These are phyloP conservation scores for Periparus ater DNA, from an alignment of 2,797 vertebrate genomes.

Conservation along the genomic window DNA sequence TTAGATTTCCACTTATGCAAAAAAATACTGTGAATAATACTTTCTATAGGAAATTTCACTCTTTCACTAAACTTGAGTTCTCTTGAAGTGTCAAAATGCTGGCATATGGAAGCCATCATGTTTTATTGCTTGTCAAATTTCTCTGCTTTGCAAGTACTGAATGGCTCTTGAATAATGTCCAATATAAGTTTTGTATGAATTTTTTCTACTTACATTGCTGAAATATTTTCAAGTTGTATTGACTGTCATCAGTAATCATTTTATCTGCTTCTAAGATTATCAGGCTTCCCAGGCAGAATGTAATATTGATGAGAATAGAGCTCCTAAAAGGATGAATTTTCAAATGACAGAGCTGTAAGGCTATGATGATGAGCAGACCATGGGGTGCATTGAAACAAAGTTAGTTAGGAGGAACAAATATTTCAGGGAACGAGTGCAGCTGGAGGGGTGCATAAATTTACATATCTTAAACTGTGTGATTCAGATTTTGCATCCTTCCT, in stretches of 20 bases:
- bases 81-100: not conserved
- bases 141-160: not conserved
- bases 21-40: not conserved
- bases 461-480: not conserved
- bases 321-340: not conserved
- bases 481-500: not conserved
- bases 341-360: not conserved
- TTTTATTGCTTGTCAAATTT: slow-evolving; percentile 12
- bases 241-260: not conserved
- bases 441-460: not conserved
- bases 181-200: not conserved
- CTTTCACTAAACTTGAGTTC: not conserved
- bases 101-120: not conserved
- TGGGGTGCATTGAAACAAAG: not conserved
- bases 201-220: not conserved
- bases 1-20: not conserved
- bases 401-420: not conserved
- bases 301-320: not conserved
- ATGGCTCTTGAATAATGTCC: not conserved
- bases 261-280: not conserved
- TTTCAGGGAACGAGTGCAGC: not conserved
- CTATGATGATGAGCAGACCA: not conserved
- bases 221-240: slow-evolving; percentile 8
- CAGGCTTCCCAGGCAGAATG: not conserved
- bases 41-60: not conserved